Percentiles rank a stretch among this genome's conserved stretches.
phyloP scores from a whole-genome alignment of 2,113 vertebrate species.

The Notarius lentiginosus region DNA sequence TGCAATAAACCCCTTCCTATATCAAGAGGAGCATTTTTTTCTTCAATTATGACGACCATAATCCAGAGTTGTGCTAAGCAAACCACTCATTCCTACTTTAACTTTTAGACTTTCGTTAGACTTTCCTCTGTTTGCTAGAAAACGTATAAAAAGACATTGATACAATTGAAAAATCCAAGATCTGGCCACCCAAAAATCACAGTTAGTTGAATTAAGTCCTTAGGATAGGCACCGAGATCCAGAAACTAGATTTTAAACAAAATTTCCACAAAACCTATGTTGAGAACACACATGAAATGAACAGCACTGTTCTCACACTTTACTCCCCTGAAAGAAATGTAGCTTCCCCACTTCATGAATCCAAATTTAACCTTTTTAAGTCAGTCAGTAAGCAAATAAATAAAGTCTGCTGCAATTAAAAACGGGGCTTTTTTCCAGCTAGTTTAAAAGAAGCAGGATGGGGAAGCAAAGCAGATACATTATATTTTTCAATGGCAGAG shows the following conservation, averaged over 20 bases:
- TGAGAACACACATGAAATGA: background rate
- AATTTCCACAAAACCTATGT: background rate
- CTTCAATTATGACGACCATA: no score
- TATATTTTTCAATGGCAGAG: background rate
- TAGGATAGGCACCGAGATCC: no score
- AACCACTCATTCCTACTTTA: no score
- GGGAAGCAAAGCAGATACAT: background rate
- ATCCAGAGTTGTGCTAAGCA: no score
- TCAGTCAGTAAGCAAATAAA: background rate
- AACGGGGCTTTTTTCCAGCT: background rate
- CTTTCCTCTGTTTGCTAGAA: no score
- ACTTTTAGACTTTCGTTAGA: no score
- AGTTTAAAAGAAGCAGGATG: background rate
- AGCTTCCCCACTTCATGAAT: background rate
- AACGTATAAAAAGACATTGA: no score
- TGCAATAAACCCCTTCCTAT: no score
- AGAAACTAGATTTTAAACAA: background rate
- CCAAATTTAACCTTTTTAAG: background rate
- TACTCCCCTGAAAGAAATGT: background rate
- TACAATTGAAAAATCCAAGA: no score
- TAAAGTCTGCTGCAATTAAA: background rate
- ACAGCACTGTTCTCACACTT: background rate
- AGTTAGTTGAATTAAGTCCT: no score
- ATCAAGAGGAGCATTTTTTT: no score
- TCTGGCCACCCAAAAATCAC: background rate